Base-by-base conservation (phyloP, 37 sponge, comb jelly and placozoan species). In the Hormiphora californensis region DNA sequence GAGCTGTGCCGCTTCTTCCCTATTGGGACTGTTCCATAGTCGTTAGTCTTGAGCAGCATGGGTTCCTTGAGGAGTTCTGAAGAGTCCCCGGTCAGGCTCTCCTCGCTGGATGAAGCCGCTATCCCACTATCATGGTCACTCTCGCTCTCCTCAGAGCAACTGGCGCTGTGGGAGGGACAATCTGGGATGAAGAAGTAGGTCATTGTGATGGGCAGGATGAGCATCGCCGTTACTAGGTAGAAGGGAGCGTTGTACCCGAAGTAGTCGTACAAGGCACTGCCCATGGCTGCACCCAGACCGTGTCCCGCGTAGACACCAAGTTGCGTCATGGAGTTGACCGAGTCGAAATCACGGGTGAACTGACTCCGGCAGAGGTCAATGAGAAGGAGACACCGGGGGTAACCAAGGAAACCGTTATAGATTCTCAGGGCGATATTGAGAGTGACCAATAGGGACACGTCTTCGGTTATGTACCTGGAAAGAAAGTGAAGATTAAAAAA, bases 191-290 rank as follows among this genome's bases (percentile, higher is more conserved):
- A 57, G 30, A 12, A 23, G n/a, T 23, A 21, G 9, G 61, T 57
- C 61, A 57, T 5, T 23, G n/a, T 57, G 7, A 57, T 57, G 7
- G 61, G 61, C 5, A 57, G 61, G 27, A 57, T 23, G 30, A 57
- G 27, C 61, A 57, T 57, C 27, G 61, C 61, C 4, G 61, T 57
- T 23, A 57, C 61, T 30, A 57, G 23, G 61, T 57, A 57, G n/a
- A 57, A 57, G 61, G 61, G 61, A 57, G 61, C 61, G 61, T 57
- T 57, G 61, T 57, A 57, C 3, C 61, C 61, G 61, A 19, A 57
- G 4, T 4, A 28, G n/a, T 57, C 61, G 23, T 57, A 57, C 7
- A 57, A 30, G n/a, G 30, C 61, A 15, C 61, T 57, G 5, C 61
- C 61, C 23, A 15, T 30, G n/a, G 61, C 61, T 4, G 61, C 61